Base-by-base conservation (phyloP, 2,113 vertebrate species). In the Oreocharis arfaki region DNA sequence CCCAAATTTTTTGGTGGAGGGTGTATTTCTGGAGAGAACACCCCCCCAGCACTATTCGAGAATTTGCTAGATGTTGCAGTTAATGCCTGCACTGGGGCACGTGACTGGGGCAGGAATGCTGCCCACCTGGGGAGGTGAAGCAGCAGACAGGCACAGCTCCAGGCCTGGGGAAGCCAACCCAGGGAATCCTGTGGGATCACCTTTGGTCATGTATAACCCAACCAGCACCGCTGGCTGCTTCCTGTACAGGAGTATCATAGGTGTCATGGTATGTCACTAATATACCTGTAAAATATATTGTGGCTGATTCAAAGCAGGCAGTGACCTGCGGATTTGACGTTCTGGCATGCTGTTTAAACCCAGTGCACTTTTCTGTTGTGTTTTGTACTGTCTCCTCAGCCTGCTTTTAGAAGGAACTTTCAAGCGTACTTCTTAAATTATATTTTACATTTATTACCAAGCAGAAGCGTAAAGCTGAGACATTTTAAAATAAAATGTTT, bases 401-500 rank as follows among this genome's bases (percentile, higher is more conserved):
- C 77, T 69, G 93, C 95, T 94, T 96, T 96, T 71, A 95, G 75
- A 79, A 91, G 82, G 53, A 94, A 71, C 78, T 96, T 89, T 30
- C 77, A 61, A 60, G 78, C 75, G 4, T 88, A 94, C 94, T 97
- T 97, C 89, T 70, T 88, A 95, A 85, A 82, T 88, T 92, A 91
- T 90, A 88, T 67, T 97, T 95, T 93, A 83, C 93, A 82, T 92
- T 93, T 94, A 94, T 82, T 95, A 94, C 79, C 61, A 18, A 67
- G 67, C 81, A n/a, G 23, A 74, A 79, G 60, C 32, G 6, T 92
- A 85, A 96, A 97, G 89, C 81, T 87, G 69, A 95, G 63, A 69
- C 83, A 77, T 84, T 94, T 89, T 56, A 89, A 93, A 90, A 89
- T 94, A 95, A 97, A 96, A 63, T 57, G 90, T 95, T 95, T 94